Evolutionary conservation across 2,888 invertebrate species (phyloP).

Genomic region (Lepidocyrtinus sp.): DNA sequence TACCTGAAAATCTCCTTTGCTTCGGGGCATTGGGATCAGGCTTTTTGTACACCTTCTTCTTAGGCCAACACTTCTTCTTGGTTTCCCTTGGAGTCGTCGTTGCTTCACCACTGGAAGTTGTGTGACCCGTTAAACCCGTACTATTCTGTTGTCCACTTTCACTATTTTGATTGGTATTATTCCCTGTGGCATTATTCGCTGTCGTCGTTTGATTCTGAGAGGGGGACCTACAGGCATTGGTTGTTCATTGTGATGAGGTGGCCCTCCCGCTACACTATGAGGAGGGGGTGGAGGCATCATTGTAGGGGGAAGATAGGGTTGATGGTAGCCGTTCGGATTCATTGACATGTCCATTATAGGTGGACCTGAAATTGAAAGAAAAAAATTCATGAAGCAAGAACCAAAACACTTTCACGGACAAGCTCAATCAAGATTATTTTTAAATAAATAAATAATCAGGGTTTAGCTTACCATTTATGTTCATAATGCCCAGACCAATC

Average conservation of each 20-base stretch:
- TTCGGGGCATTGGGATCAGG: constrained; percentile 70
- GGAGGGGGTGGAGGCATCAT: constrained; percentile 70
- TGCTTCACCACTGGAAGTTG: constrained; percentile 63
- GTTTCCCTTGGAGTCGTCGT: constrained; percentile 56
- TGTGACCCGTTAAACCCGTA: constrained; percentile 65
- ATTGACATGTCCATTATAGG: constrained; percentile 71
- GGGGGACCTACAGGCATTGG: constrained; percentile 67
- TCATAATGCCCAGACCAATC: constrained; percentile 69
- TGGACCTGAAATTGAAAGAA: constrained; percentile 61
- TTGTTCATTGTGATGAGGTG: constrained; percentile 69
- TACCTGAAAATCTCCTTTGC: constrained; percentile 70
- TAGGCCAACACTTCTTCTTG: constrained; percentile 70
- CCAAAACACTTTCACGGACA: too few relatives aligned
- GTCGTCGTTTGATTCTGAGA: constrained; percentile 65
- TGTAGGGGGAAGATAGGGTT: constrained; percentile 69
- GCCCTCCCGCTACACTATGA: constrained; percentile 66
- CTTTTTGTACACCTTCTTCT: constrained; percentile 70
- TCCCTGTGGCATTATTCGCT: constrained; percentile 65
- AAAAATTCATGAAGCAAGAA: background rate
- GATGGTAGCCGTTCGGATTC: constrained; percentile 71
- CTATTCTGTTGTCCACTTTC: constrained; percentile 67
- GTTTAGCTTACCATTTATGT: constrained; percentile 62
- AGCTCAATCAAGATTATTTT: too few relatives aligned
- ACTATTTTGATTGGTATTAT: constrained; percentile 69
- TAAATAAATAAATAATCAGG: too few relatives aligned